Evolutionary conservation across 2,888 invertebrate species (phyloP), one percentile per base, ranked within the genome.

Genomic region (Acrobasis suavella): DNA sequence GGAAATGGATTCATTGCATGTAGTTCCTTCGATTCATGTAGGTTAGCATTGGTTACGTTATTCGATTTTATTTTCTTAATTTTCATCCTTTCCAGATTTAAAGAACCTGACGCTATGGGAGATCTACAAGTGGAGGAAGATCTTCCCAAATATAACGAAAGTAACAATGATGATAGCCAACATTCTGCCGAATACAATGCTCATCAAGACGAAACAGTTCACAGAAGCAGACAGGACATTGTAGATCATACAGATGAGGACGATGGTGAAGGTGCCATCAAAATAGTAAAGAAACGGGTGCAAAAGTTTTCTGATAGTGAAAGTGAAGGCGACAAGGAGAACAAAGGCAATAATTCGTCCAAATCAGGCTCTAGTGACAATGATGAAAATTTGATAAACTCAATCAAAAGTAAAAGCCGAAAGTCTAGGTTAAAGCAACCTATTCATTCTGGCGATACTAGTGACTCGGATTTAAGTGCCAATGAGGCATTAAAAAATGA

Each of bases 251-350:
- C 10, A 12, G 49, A 49, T 68, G 78, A 76, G 49, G 78, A 77
- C 51, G 78, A 80, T 54, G 72, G 69, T 32, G 72, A 66, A 8
- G 68, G 50, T 38, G 15, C 70, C 2, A 60, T 71, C 14, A 70
- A 65, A 54, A 74, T 70, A 15, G 49, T 58, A 2, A 83, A 73
- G 59, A 86, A 76, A 72, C 79, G 79, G 56, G 17, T 80, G 0
- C 76, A 77, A 52, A 66, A 70, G 8, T 80, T 88, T 68, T 78
- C 83, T 16, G 84, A 86, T 39, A 85, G 85, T 65, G 85, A 84
- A 32, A 83, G 75, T 69, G 87, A 86, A 14, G 69, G 58, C n/a
- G 78, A 81, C 2, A 39, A 55, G n/a, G 55, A 55, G 16, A 39
- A 55, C 39, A 39, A 16, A 16, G 12, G 15, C 1, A 32, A 42